Conservation (phyloP, 2,113 vertebrate species). For the Lathamus discolor region DNA sequence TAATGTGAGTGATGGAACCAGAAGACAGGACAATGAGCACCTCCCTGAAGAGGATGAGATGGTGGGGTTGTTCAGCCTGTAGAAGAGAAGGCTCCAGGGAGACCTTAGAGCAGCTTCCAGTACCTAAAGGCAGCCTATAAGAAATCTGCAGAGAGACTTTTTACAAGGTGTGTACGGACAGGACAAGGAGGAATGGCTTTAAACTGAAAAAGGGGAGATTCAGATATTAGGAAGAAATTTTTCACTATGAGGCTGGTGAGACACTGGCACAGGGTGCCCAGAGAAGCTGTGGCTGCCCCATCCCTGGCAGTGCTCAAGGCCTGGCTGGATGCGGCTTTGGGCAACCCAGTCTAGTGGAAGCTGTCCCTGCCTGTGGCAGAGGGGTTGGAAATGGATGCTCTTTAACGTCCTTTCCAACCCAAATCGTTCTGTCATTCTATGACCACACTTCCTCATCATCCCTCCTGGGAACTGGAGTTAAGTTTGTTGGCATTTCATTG, state of each 20-base stretch:
- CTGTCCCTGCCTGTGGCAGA: background rate
- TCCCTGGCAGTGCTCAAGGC: background rate
- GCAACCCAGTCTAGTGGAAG: background rate
- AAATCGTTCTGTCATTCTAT: background rate
- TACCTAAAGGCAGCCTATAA: background rate
- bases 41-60: background rate
- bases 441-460: background rate
- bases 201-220: background rate
- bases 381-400: background rate
- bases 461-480: rapidly evolving
- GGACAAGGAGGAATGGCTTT: background rate
- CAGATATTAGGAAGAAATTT: background rate
- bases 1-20: rapidly evolving
- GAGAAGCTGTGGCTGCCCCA: background rate
- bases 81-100: background rate
- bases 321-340: background rate
- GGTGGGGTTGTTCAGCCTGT: background rate
- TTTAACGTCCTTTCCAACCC: background rate
- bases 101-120: background rate
- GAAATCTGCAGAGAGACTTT: background rate
- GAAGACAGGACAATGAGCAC: background rate
- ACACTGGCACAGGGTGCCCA: background rate
- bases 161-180: background rate
- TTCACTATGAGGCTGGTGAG: background rate
- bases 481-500: background rate